Evolutionary conservation across 2,888 invertebrate genomes (phyloP).

Genomic region (Chrysolina americana): DNA sequence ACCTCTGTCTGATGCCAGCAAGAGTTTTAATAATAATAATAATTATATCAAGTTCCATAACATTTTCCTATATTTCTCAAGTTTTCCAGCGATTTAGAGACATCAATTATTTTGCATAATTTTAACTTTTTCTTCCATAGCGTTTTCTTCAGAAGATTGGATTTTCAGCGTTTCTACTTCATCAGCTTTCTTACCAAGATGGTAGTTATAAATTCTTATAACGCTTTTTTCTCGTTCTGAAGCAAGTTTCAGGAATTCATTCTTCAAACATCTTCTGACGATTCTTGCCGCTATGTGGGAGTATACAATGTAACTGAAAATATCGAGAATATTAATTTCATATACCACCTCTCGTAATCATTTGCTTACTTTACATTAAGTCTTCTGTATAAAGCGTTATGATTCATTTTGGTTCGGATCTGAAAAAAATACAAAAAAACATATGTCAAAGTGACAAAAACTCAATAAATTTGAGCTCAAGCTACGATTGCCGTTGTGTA

Average conservation of each 20-base stretch:
- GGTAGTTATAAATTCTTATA: constrained; percentile 51
- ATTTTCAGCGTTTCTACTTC: constrained; percentile 64
- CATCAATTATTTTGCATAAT: neutral
- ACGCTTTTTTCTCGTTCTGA: constrained; percentile 45
- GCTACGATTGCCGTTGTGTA: neutral
- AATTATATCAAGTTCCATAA: too few species aligned
- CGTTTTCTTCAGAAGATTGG: neutral
- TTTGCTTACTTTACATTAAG: constrained; percentile 43
- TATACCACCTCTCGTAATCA: neutral
- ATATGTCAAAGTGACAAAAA: neutral
- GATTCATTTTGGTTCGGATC: constrained; percentile 28
- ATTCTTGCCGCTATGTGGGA: constrained; percentile 58
- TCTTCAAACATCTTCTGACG: constrained; percentile 56
- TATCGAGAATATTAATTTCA: neutral
- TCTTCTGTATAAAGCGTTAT: constrained; percentile 35
- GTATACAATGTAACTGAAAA: constrained; percentile 58
- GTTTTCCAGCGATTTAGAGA: neutral
- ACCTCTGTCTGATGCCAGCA: too few species aligned
- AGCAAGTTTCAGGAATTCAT: constrained; percentile 50
- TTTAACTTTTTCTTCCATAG: neutral
- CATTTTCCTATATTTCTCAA: too few species aligned
- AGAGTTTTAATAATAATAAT: too few species aligned
- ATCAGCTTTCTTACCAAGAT: constrained; percentile 44
- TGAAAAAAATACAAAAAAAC: constrained; percentile 20
- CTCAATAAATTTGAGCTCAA: neutral